Evolutionary conservation across 2,888 invertebrate species (phyloP).

Genomic region (Heliconius erato): DNA sequence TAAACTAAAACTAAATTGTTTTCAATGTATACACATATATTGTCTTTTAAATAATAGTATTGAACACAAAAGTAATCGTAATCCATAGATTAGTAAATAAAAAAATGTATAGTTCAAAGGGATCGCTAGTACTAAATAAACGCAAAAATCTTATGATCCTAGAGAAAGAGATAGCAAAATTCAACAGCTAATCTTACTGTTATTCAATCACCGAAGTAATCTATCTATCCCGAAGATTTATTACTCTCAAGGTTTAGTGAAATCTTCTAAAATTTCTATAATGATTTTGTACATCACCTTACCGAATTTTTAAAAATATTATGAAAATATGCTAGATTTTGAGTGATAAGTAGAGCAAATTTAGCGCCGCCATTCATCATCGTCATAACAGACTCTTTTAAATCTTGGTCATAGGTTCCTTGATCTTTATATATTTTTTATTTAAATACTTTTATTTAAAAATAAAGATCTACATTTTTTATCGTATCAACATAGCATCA

Average conservation of each 20-base stretch:
- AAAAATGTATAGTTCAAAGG: too few species aligned
- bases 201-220: conserved; percentile 37
- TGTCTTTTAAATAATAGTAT: too few species aligned
- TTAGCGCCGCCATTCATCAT: background rate
- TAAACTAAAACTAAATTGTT: too few species aligned
- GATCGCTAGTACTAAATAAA: background rate
- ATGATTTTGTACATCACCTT: background rate
- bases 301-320: background rate
- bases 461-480: too few species aligned
- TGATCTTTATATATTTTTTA: background rate
- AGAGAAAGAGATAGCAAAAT: conserved; percentile 4
- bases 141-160: background rate
- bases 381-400: background rate
- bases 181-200: conserved; percentile 34
- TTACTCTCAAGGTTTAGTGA: conserved; percentile 17
- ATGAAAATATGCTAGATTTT: background rate
- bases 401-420: background rate
- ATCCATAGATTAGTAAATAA: too few species aligned
- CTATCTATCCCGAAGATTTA: conserved; percentile 41
- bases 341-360: background rate
- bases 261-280: background rate
- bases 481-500: too few species aligned
- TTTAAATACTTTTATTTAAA: too few species aligned
- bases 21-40: too few species aligned
- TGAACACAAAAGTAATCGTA: too few species aligned